These are phyloP conservation scores for Tapirus terrestris DNA, from an alignment of 2,113 vertebrate genomes.

Conservation along the genomic window DNA sequence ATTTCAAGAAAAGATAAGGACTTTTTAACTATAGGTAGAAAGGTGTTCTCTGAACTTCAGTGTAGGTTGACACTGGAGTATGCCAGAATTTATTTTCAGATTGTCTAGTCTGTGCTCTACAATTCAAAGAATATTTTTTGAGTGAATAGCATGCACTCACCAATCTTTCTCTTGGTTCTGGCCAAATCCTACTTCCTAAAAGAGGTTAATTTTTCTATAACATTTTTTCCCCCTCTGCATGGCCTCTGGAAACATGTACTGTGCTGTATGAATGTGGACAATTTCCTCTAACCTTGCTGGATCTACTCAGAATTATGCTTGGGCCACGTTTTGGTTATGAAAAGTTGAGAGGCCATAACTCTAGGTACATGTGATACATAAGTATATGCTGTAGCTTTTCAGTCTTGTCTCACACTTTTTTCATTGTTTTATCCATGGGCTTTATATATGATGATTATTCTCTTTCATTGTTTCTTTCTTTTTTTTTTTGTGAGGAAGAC, in stretches of 20 bases:
- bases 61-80: background rate
- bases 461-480: slow-evolving; percentile 3
- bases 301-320: background rate
- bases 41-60: background rate
- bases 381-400: background rate
- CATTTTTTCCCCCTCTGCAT: background rate
- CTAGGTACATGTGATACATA: background rate
- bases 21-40: slow-evolving; percentile 13
- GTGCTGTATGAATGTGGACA: background rate
- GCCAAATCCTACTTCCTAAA: background rate
- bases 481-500: too few relatives aligned
- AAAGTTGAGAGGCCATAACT: background rate
- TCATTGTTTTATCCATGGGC: background rate
- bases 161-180: slow-evolving; percentile 20
- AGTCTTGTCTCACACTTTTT: background rate
- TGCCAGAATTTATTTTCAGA: slow-evolving; percentile 16
- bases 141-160: background rate
- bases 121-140: slow-evolving; percentile 20
- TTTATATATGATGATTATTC: slow-evolving; percentile 29
- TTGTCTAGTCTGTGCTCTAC: background rate
- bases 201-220: slow-evolving; percentile 20
- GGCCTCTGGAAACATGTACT: background rate
- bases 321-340: background rate
- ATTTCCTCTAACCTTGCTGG: background rate
- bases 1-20: slow-evolving; percentile 29